Evolutionary conservation across 2,888 invertebrate genomes (phyloP), one percentile per base, ranked within the genome.

Genomic region (Saturnia japonica): DNA sequence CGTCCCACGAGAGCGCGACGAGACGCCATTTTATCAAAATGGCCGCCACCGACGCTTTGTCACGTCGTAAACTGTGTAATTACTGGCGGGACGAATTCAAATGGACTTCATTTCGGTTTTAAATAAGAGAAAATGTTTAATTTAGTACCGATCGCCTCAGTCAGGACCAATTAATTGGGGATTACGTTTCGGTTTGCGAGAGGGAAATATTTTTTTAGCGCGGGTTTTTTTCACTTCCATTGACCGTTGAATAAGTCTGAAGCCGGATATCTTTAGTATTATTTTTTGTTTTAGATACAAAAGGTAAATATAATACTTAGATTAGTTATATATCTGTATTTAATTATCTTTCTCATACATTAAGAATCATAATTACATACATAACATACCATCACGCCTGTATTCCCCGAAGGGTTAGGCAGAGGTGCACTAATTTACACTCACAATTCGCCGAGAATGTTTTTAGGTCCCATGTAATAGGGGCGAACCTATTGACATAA

Each of bases 51-150:
- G 80, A 78, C 78, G 83, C 85, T 86, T 91, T 92, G 86, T 88
- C 93, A 93, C 93, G 89, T 92, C 91, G 92, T 93, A 91, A 93
- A 92, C 90, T 90, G 85, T 91, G 91, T 94, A 93, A 93, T 93
- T 93, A 93, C 91, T 88, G 86, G 80, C 89, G 87, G 81, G 75
- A 79, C 85, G 89, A 90, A 91, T 91, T 88, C 89, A 91, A 93
- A 93, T 91, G 89, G 89, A 93, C 89, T 92, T 91, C 91, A 91
- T 93, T 93, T 89, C 89, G 87, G 85, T 89, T 92, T 93, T 93
- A 94, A 93, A 92, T 93, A 93, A 93, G 92, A 86, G 92, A 90
- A 91, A 92, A 93, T 91, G 93, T 92, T 93, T 93, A 93, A 93
- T 93, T 92, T 92, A 90, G 84, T 88, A 85, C 85, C 87, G 84